Conservation (phyloP, 2,113 vertebrate genomes). For the Pelvicachromis taeniatus region DNA sequence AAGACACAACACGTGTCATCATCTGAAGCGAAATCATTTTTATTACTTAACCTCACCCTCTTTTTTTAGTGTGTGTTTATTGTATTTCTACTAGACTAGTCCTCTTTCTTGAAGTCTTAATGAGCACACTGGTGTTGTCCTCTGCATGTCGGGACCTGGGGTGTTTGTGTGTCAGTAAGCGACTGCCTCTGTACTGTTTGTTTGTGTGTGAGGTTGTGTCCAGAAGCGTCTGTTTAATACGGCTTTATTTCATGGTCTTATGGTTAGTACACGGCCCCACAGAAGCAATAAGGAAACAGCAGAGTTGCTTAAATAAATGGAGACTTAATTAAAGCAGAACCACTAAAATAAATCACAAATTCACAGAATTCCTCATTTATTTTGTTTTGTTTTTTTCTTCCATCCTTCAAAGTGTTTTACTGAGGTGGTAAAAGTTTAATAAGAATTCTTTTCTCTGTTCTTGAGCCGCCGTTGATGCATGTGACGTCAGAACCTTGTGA, state of each 20-base stretch:
- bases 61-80: background rate
- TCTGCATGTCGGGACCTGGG: constrained; percentile 6
- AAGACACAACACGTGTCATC: background rate
- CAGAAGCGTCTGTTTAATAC: background rate
- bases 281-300: background rate
- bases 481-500: background rate
- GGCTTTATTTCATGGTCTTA: background rate
- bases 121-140: constrained; percentile 12
- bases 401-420: constrained; percentile 14
- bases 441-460: background rate
- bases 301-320: background rate
- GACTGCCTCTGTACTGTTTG: background rate
- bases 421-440: background rate
- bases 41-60: background rate
- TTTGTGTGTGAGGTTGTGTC: background rate
- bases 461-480: background rate
- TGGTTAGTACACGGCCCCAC: background rate
- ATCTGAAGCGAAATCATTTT: background rate
- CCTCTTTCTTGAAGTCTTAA: background rate
- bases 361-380: background rate
- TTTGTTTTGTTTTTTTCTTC: background rate
- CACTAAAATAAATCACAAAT: background rate
- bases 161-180: background rate
- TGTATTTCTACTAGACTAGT: background rate
- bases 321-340: background rate